Base-by-base conservation (phyloP, 23 tunicate species). In the Aplidium turbinatum region DNA sequence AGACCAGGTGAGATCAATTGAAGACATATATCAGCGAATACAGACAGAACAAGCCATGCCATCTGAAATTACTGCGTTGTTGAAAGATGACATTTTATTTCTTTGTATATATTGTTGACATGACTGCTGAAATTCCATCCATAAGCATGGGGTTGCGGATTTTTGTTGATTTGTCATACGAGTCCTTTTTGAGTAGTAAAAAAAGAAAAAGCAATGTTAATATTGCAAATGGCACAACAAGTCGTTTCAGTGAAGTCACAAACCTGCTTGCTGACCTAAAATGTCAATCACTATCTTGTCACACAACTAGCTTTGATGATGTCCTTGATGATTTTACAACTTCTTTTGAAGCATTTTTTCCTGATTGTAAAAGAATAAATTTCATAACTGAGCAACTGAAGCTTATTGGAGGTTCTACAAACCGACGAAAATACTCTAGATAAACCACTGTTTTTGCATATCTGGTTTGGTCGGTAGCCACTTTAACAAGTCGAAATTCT, bases 61-160 rank as follows among this genome's bases (percentile, higher is more conserved):
- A 5, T 60, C 67, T 25, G 67, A 60, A 5, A 29, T 60, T 60
- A 31, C 67, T 60, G 36, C 36, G 9, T 9, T 60, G 22, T 60
- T 28, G 22, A 60, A 60, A 60, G n/a, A 23, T 25, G 35, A n/a
- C 67, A 60, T 7, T 29, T 22, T 60, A 4, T 60, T 60, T 60
- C 31, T 26, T 5, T 26, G 67, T 38, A 31, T 60, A 29, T 19
- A 19, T 53, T 11, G 22, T 19, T 9, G n/a, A n/a, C 31, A 60
- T 6, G 31, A n/a, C n/a, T 60, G 34, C 67, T 60, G 67, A 4
- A 25, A 60, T 16, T 60, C 35, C 35, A 5, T 38, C 30, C 22
- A 9, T 53, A 60, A 60, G 36, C 67, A 60, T 60, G 9, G 67
- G 67, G 34, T 60, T 60, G 5, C 67, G 36, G 31, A 60, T 60